Conservation (phyloP, 2,113 vertebrate species). For the Melanerpes formicivorus region DNA sequence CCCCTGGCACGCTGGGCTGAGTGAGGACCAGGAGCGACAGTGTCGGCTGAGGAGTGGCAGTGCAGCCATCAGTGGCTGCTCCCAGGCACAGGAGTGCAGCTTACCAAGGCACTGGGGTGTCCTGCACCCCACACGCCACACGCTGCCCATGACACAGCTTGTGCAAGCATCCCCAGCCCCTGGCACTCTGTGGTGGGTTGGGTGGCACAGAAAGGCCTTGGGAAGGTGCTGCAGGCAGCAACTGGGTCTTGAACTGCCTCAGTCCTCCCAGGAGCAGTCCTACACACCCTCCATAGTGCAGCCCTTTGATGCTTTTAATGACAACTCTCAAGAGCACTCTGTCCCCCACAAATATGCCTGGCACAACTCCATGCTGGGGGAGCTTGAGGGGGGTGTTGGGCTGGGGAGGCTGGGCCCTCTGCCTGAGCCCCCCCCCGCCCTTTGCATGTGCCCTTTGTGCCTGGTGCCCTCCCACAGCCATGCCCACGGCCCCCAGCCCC, state of each 20-base stretch:
- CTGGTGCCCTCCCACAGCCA: background rate
- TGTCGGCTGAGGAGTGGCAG: background rate
- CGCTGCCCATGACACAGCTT: background rate
- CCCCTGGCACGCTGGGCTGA: background rate
- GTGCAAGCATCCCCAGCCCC: background rate
- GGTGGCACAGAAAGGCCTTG: background rate
- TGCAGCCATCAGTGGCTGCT: background rate
- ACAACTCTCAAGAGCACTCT: background rate
- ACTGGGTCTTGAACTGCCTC: rapidly evolving
- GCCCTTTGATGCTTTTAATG: background rate
- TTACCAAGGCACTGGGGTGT: background rate
- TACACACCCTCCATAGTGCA: background rate
- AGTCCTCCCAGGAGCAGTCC: background rate
- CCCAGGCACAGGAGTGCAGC: rapidly evolving
- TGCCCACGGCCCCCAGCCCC: background rate
- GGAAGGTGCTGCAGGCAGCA: background rate
- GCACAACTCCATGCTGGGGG: rapidly evolving
- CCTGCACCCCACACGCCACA: rapidly evolving
- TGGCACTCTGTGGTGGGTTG: background rate
- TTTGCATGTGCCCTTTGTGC: background rate
- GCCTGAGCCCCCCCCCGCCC: background rate
- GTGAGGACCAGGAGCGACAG: background rate
- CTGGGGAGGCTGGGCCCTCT: background rate
- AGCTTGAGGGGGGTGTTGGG: rapidly evolving
- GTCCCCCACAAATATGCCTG: background rate